Evolutionary conservation across 2,888 invertebrate species (phyloP), one percentile per base, ranked within the genome.

Genomic region (Amorpha juglandis): DNA sequence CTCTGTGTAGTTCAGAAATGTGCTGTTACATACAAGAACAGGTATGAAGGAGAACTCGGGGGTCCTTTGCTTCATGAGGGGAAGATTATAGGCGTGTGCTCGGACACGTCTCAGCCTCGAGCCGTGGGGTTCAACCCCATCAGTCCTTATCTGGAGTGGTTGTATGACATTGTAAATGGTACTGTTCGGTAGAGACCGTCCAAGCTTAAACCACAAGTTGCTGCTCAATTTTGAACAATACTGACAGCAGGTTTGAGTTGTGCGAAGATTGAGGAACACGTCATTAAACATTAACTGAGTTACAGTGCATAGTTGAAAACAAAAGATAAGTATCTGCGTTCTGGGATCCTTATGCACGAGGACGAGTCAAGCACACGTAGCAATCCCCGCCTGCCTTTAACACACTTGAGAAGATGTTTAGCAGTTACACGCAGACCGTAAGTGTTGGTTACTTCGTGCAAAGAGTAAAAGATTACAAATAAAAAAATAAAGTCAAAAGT

Each of bases 1-100:
- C 9, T 38, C 3, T 58, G 53, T 33, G 53, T 53, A 12, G 33
- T 53, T n/a, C 53, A 33, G 19, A 58, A 58, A 42, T 58, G 38
- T 16, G 38, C n/a, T 8, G 14, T 53, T 16, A 19, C 4, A 3
- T 16, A 58, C 7, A 8, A 58, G 19, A 58, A 58, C 16, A 58
- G 38, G 6, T 38, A 12, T 16, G 0, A 2, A 8, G 58, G 58
- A 16, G 53, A n/a, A 7, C 14, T 53, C 3, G 53, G 53, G 14
- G 53, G 53, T 6, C 53, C 53, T 14, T 19, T 58, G 38, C 19
- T 16, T 0, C 58, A 38, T n/a, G 38, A 19, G 9, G 38, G 6
- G 16, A 38, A 19, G 58, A 16, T 38, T 9, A 8, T 35, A 7
- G 38, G 35, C n/a, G 55, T 55, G 16, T 55, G 42, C 8, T 7